Conservation (phyloP, 2,113 vertebrate genomes). For the Dendropsophus ebraccatus region DNA sequence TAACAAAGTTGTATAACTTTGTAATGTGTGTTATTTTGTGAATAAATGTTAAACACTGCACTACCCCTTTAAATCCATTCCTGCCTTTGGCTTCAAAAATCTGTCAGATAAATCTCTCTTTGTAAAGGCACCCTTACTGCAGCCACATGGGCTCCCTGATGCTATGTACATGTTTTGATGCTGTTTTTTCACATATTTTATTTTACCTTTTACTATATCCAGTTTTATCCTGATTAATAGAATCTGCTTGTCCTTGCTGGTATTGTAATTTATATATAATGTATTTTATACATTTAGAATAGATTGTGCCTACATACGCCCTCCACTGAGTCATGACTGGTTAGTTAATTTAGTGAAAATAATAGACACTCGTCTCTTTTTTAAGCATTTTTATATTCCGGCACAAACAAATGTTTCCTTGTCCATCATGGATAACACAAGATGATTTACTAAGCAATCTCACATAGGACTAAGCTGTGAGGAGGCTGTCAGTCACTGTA, state of each 20-base stretch:
- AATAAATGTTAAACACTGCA: too few species aligned
- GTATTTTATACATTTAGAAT: not conserved
- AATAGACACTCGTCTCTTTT: not conserved
- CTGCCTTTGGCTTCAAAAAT: too few species aligned
- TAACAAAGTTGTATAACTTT: too few species aligned
- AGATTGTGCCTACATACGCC: not conserved
- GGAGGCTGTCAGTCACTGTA: not conserved
- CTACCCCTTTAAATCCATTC: too few species aligned
- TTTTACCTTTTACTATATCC: not conserved
- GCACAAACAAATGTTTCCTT: not conserved
- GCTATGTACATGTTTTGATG: too few species aligned
- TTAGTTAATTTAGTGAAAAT: not conserved
- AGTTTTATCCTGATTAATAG: not conserved
- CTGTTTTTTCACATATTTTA: too few species aligned
- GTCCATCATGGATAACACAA: conserved; percentile 8
- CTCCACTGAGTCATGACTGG: not conserved
- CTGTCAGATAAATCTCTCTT: too few species aligned
- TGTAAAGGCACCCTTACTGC: too few species aligned
- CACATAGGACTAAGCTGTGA: not conserved
- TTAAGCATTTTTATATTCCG: not conserved
- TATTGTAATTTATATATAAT: too few species aligned
- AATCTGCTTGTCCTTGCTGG: not conserved
- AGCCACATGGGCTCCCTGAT: too few species aligned
- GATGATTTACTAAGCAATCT: not conserved
- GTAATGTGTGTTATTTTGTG: too few species aligned